Evolutionary conservation across 2,888 invertebrate species (phyloP).

Genomic region (Drosophila setosimentum): DNA sequence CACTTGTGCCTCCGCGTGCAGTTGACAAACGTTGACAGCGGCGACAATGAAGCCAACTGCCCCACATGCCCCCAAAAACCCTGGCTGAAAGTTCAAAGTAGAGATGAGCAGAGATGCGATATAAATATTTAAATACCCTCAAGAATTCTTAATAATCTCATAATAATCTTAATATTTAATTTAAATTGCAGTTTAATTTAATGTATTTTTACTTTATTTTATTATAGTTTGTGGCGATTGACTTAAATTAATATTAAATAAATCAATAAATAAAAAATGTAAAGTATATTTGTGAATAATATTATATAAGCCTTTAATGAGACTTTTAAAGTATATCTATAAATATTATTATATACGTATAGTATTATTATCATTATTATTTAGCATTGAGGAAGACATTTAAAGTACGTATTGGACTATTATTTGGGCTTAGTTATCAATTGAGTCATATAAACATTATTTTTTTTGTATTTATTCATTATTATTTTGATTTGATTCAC

Average conservation of each 20-base stretch:
- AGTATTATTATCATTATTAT: too few species aligned
- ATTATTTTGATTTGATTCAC: background rate
- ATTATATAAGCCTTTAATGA: too few species aligned
- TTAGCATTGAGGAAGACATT: too few species aligned
- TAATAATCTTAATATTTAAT: background rate
- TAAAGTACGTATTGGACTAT: background rate
- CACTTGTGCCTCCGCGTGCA: slow-evolving; percentile 48
- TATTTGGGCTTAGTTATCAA: background rate
- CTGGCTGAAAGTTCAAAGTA: background rate
- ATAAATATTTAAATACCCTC: background rate
- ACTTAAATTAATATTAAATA: too few species aligned
- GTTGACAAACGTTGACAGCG: slow-evolving; percentile 80
- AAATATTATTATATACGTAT: too few species aligned
- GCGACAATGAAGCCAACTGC: slow-evolving; percentile 63
- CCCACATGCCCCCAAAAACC: slow-evolving; percentile 2
- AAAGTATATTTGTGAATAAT: too few species aligned
- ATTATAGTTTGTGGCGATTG: too few species aligned
- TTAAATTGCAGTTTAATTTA: background rate
- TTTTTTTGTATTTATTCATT: background rate
- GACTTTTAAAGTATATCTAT: too few species aligned
- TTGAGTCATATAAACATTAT: background rate
- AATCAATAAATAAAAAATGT: too few species aligned
- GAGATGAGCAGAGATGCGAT: background rate
- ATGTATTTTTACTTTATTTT: too few species aligned
- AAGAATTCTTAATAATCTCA: background rate